Conservation (phyloP, 2,888 invertebrate species). For the Tenthredo notha region DNA sequence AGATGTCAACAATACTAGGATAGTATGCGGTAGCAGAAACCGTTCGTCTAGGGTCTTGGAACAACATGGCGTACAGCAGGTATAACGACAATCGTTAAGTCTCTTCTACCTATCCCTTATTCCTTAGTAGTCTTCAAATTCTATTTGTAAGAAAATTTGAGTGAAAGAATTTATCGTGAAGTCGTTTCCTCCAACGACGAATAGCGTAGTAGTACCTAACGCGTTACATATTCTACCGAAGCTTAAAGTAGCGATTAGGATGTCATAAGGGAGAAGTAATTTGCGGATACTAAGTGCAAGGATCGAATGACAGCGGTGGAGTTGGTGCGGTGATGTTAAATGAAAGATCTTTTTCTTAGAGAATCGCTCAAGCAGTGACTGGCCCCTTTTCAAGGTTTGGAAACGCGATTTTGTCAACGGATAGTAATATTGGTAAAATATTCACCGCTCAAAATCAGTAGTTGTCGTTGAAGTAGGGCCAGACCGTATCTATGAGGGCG, state of each 20-base stretch:
- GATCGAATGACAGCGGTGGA: constrained; percentile 75
- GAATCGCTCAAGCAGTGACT: background rate
- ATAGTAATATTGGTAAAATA: background rate
- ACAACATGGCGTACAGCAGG: constrained; percentile 34
- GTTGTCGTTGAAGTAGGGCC: background rate
- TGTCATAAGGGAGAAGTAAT: constrained; percentile 72
- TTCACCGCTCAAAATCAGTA: background rate
- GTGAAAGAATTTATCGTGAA: background rate
- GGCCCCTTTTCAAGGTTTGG: background rate
- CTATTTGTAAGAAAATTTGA: background rate
- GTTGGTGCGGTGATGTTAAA: constrained; percentile 62
- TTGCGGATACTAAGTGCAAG: constrained; percentile 74
- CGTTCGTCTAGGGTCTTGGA: constrained; percentile 21
- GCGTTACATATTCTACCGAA: constrained; percentile 18
- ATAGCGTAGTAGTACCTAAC: background rate
- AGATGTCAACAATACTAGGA: constrained; percentile 73
- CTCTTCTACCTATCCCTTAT: background rate
- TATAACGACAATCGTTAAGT: constrained; percentile 4
- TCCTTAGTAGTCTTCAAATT: background rate
- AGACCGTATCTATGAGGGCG: constrained; percentile 32
- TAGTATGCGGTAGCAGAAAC: constrained; percentile 59
- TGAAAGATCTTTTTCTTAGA: background rate
- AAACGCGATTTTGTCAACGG: background rate
- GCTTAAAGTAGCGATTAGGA: constrained; percentile 67
- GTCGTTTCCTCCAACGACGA: background rate